A percentile compares a stretch with the other conserved stretches of the same genome.
Conservation (phyloP, 2,113 vertebrate genomes). For the Anolis sagrei region DNA sequence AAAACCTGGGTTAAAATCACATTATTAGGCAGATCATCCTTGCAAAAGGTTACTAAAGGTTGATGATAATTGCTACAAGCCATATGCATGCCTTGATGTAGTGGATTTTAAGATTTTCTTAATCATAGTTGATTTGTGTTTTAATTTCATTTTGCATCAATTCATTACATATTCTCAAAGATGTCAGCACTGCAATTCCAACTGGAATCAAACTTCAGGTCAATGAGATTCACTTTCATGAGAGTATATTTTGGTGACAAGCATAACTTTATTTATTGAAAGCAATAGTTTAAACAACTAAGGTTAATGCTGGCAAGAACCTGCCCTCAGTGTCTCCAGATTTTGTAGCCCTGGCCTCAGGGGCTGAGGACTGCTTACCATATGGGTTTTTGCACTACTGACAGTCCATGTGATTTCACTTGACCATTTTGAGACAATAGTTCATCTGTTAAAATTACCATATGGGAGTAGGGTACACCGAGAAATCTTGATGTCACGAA, state of each 20-base stretch:
- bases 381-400: background rate
- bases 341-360: background rate
- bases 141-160: background rate
- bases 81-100: background rate
- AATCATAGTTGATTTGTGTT: background rate
- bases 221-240: background rate
- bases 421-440: background rate
- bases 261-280: background rate
- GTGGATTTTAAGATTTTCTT: background rate
- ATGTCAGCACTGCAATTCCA: background rate
- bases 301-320: background rate
- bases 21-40: background rate
- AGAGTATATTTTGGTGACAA: background rate
- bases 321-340: background rate
- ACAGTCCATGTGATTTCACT: background rate
- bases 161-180: background rate
- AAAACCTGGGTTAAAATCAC: background rate
- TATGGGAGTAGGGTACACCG: background rate
- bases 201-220: background rate
- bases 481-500: background rate
- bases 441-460: background rate
- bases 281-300: background rate
- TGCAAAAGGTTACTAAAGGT: background rate
- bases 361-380: background rate
- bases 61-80: background rate